These are phyloP conservation scores for Pecten maximus DNA, from an alignment of 2,888 invertebrate species.

Conservation along the genomic window DNA sequence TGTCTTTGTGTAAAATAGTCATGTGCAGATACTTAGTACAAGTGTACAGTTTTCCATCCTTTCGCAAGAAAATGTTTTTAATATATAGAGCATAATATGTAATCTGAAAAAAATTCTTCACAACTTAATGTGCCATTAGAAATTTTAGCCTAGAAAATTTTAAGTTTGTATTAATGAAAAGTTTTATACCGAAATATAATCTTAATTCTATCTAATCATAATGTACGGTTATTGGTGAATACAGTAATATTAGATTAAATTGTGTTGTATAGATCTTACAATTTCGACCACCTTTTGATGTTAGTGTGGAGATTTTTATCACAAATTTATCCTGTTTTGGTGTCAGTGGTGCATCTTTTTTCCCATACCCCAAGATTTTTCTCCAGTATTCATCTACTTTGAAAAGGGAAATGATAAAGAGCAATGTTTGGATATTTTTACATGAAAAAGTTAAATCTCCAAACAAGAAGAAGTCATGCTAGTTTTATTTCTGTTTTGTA, in stretches of 20 bases:
- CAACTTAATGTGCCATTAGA: background rate
- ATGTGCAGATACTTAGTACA: background rate
- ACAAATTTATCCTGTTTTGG: background rate
- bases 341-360: conserved; percentile 10
- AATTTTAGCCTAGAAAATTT: background rate
- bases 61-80: background rate
- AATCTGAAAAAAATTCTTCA: conserved; percentile 13
- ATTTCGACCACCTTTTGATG: background rate
- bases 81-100: conserved; percentile 22
- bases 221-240: background rate
- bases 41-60: background rate
- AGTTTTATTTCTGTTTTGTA: conserved; percentile 23
- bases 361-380: conserved; percentile 5
- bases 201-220: background rate
- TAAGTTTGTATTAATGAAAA: background rate
- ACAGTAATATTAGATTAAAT: background rate
- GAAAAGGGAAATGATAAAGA: background rate
- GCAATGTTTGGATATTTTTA: background rate
- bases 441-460: background rate
- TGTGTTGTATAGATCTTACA: background rate
- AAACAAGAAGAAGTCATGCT: background rate
- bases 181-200: background rate
- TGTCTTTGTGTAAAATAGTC: conserved; percentile 7
- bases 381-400: background rate
- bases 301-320: background rate